Evolutionary conservation across 1,140 invertebrate genomes (phyloP).

Genomic region (Metaphire vulgaris): DNA sequence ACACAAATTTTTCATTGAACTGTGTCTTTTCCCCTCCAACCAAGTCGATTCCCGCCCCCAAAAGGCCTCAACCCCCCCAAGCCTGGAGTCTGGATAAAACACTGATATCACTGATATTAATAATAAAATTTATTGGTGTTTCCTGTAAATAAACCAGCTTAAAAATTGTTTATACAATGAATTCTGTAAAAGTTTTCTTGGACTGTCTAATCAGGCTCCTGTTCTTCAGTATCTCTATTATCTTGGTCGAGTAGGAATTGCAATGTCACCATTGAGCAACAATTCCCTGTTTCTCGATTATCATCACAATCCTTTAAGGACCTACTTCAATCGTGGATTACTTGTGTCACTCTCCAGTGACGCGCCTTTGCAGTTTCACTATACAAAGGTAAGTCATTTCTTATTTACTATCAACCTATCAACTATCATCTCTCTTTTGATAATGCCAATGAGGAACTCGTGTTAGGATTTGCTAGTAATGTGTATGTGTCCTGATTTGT

Average conservation of each 20-base stretch:
- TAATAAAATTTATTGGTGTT: too few species aligned
- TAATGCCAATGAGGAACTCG: neutral
- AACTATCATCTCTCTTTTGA: neutral
- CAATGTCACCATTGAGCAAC: conserved; percentile 97
- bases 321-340: conserved; percentile 89
- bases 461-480: neutral
- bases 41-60: too few species aligned
- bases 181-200: neutral
- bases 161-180: neutral
- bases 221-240: conserved; percentile 98
- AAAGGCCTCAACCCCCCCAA: too few species aligned
- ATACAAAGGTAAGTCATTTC: conserved; percentile 72
- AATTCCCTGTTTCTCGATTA: conserved; percentile 98
- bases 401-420: neutral
- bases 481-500: neutral
- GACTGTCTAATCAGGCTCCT: conserved; percentile 56
- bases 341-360: conserved; percentile 93
- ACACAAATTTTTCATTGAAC: too few species aligned
- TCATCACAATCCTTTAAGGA: conserved; percentile 93
- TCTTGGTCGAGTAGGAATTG: conserved; percentile 93
- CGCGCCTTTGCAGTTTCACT: conserved; percentile 98
- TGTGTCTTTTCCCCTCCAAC: too few species aligned
- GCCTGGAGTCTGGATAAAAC: too few species aligned
- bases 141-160: too few species aligned
- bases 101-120: too few species aligned